phyloP scores from a whole-genome alignment of 2,113 vertebrate species.

The Burhinus bistriatus region DNA sequence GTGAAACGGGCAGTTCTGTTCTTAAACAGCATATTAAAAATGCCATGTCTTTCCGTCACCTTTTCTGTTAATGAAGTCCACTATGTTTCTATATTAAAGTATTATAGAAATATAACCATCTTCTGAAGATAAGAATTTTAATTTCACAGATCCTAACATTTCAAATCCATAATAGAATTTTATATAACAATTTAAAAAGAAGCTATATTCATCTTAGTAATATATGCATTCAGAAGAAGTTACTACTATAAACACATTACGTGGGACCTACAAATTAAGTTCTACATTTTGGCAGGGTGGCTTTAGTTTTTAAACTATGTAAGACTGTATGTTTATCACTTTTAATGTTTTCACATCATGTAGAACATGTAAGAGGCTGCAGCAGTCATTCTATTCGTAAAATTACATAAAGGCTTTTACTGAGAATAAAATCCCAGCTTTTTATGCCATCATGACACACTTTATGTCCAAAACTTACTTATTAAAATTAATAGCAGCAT shows the following conservation, averaged over 20 bases:
- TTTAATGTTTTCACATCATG: not conserved
- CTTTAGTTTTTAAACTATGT: not conserved
- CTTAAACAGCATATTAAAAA: not conserved
- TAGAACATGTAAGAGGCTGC: not conserved
- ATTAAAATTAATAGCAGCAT: not conserved
- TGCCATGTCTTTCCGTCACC: not conserved
- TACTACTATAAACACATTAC: not conserved
- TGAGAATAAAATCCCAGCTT: not conserved
- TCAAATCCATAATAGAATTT: not conserved
- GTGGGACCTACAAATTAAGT: not conserved
- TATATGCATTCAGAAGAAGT: not conserved
- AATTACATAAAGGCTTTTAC: not conserved
- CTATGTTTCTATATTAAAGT: not conserved
- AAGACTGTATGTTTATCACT: not conserved
- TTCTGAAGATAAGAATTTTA: not conserved
- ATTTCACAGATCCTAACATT: not conserved
- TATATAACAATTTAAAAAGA: not conserved
- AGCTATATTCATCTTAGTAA: not conserved
- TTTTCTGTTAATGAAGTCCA: not conserved
- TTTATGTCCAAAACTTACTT: not conserved
- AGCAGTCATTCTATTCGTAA: not conserved
- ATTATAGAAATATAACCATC: not conserved
- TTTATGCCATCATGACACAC: not conserved
- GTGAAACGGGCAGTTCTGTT: not conserved
- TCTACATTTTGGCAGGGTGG: not conserved